These are phyloP conservation scores for Philaethria dido DNA, from an alignment of 2,888 invertebrate species.

Conservation along the genomic window DNA sequence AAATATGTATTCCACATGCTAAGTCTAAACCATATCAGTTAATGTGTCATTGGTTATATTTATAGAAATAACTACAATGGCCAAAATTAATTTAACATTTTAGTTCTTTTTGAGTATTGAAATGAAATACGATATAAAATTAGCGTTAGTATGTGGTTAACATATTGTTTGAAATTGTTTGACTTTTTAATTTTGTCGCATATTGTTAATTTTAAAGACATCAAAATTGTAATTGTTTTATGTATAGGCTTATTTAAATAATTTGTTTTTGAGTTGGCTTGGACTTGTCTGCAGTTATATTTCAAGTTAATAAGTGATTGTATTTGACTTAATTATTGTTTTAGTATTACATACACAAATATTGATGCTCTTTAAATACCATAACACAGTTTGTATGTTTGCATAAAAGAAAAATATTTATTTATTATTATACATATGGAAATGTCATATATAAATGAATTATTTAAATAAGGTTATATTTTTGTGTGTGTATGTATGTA, in stretches of 20 bases:
- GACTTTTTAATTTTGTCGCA: not conserved
- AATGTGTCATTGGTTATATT: not conserved
- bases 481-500: conserved; percentile 3
- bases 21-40: not conserved
- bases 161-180: not conserved
- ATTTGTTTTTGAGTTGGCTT: not conserved
- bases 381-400: too few species aligned
- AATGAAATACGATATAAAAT: conserved; percentile 6
- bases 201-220: not conserved
- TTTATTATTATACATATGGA: too few species aligned
- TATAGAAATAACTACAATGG: not conserved
- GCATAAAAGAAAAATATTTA: too few species aligned
- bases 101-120: not conserved
- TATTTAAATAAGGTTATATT: not conserved
- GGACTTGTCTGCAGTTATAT: too few species aligned
- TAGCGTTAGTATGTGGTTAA: not conserved
- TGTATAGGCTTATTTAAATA: conserved; percentile 2
- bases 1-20: not conserved
- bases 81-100: not conserved
- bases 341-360: too few species aligned
- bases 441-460: not conserved
- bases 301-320: too few species aligned
- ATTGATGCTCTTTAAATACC: too few species aligned
- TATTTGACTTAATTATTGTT: too few species aligned
- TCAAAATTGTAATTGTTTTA: not conserved